Base-by-base conservation (phyloP, 1,140 invertebrate species). In the Chlorops oryzae region DNA sequence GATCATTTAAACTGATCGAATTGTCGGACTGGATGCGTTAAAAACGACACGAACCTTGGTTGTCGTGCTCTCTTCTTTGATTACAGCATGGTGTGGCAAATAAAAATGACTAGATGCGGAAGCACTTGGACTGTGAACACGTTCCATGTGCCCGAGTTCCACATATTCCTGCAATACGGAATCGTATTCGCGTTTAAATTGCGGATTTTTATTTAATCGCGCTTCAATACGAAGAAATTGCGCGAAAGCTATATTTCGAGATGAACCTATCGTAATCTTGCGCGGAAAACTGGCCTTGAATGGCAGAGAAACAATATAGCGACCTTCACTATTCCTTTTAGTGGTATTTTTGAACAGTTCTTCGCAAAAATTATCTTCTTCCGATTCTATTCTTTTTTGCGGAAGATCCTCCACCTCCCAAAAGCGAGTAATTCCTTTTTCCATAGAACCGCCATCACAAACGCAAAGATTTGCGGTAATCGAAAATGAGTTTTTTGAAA, bases 1-100 rank as follows among this genome's bases (percentile, higher is more conserved):
- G 57, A 28, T 70, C 65, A 54, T 74, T 73, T n/a, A 72, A 38
- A 4, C 53, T 58, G 10, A 54, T 25, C 47, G 56, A 57, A 24
- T 37, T 52, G 6, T 37, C 20, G 5, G 51, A 17, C 47, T 38
- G 5, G 56, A 53, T 5, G 61, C 60, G 48, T 63, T 55, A 45
- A 67, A 65, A 7, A 67, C 62, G 13, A 61, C 54, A 12, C 60
- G 45, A 7, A 59, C 18, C 41, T 67, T 62, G 2, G 68, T 71
- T 6, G 49, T 51, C 10, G 24, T 20, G 13, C 32, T 53, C 5
- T 49, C 20, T 15, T 17, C 22, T 41, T 22, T 43, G 3, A 54
- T 28, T 25, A 54, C 25, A 12, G 20, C 20, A 32, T 54, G 41
- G 41, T 49, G 52, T 13, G 52, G 51, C 25, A 53, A 38, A 25